Conservation (phyloP, 2,888 invertebrate species). For the Tipula vernalis region DNA sequence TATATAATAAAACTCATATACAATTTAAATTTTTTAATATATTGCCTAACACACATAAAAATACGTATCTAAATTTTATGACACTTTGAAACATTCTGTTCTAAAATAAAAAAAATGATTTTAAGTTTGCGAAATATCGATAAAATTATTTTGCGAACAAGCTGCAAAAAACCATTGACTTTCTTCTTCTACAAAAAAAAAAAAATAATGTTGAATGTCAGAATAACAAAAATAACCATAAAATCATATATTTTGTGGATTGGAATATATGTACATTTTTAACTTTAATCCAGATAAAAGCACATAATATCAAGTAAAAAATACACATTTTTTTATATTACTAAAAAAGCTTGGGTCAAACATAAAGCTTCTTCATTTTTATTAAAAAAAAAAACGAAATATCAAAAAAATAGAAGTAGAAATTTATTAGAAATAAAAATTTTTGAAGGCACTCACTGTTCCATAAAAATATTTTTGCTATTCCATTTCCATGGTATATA, state of each 20-base stretch:
- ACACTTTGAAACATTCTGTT: neutral
- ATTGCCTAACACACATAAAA: neutral
- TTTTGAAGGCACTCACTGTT: neutral
- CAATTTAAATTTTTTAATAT: neutral
- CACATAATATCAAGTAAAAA: neutral
- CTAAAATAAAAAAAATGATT: neutral
- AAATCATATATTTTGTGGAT: neutral
- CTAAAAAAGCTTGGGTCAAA: neutral
- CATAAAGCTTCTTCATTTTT: neutral
- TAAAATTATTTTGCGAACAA: neutral
- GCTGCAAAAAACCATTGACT: neutral
- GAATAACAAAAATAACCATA: neutral
- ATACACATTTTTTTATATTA: neutral
- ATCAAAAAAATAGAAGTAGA: neutral
- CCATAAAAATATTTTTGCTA: neutral
- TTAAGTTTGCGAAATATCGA: neutral
- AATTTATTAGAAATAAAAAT: neutral
- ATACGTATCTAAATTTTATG: neutral
- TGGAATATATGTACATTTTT: neutral
- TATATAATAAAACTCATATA: neutral
- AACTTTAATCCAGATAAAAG: neutral
- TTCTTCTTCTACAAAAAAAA: neutral
- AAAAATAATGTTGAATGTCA: neutral
- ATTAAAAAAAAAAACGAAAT: neutral
- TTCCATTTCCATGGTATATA: neutral